Evolutionary conservation across 2,888 invertebrate species (phyloP).

Genomic region (Polylopha cassiicola): DNA sequence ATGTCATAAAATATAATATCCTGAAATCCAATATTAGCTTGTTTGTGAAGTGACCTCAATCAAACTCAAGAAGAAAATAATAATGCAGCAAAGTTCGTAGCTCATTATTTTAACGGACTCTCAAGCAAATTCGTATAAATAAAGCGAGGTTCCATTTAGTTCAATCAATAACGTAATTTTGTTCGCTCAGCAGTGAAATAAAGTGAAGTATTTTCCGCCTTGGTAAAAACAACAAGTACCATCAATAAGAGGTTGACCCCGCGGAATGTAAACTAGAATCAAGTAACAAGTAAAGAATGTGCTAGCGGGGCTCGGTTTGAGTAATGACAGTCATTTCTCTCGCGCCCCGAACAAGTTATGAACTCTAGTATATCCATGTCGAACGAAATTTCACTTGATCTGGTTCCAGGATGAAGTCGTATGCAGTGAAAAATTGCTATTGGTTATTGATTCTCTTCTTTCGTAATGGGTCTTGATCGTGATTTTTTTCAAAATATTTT

Average conservation of each 20-base stretch:
- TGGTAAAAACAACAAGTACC: slow-evolving; percentile 44
- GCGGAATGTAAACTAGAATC: slow-evolving; percentile 51
- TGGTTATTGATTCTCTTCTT: slow-evolving; percentile 17
- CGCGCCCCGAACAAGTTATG: slow-evolving; percentile 49
- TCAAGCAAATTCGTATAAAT: too few relatives aligned
- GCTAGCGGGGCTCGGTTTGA: slow-evolving; percentile 53
- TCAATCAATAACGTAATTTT: too few relatives aligned
- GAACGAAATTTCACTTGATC: slow-evolving; percentile 63
- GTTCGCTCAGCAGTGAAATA: slow-evolving; percentile 27
- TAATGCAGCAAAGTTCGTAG: too few relatives aligned
- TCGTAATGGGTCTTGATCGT: too few relatives aligned
- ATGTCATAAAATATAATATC: too few relatives aligned
- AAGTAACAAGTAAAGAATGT: slow-evolving; percentile 49
- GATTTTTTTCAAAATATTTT: neutral
- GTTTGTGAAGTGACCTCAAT: too few relatives aligned
- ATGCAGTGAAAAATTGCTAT: slow-evolving; percentile 21
- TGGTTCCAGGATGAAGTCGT: slow-evolving; percentile 29
- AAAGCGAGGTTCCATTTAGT: too few relatives aligned
- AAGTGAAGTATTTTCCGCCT: slow-evolving; percentile 26
- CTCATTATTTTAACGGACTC: too few relatives aligned
- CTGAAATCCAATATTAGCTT: too few relatives aligned
- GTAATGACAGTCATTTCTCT: slow-evolving; percentile 61
- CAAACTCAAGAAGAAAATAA: too few relatives aligned
- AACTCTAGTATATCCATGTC: slow-evolving; percentile 64
- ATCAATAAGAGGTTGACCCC: slow-evolving; percentile 46